Evolutionary conservation across 2,797 vertebrate species (phyloP).

Genomic region (Sphenodon punctatus): DNA sequence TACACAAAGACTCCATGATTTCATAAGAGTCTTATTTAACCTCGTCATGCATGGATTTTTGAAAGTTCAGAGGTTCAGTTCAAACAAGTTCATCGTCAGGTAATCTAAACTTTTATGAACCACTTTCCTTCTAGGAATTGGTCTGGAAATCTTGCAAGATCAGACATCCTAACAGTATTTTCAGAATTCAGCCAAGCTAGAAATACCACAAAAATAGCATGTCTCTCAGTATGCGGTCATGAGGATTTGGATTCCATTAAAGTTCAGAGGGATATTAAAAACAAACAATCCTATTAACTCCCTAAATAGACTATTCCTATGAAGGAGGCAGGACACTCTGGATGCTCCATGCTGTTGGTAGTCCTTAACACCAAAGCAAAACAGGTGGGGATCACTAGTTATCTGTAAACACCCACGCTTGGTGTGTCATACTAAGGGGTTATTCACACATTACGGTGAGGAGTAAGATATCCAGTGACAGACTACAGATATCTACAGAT

Average conservation of each 20-base stretch:
- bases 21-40: background rate
- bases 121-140: background rate
- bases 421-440: too few relatives aligned
- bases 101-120: background rate
- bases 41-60: background rate
- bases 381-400: too few relatives aligned
- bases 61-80: background rate
- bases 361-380: too few relatives aligned
- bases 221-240: background rate
- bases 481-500: too few relatives aligned
- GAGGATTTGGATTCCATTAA: background rate
- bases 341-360: too few relatives aligned
- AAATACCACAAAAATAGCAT: background rate
- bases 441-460: too few relatives aligned
- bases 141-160: background rate
- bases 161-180: background rate
- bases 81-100: too few relatives aligned
- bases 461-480: too few relatives aligned
- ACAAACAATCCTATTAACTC: background rate
- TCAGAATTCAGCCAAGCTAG: background rate
- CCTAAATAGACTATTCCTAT: background rate
- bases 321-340: too few relatives aligned
- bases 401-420: too few relatives aligned
- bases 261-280: background rate
- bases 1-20: background rate